Evolutionary conservation across 2,113 vertebrate genomes (phyloP), one percentile per base, ranked within the genome.

Genomic region (Bos taurus): DNA sequence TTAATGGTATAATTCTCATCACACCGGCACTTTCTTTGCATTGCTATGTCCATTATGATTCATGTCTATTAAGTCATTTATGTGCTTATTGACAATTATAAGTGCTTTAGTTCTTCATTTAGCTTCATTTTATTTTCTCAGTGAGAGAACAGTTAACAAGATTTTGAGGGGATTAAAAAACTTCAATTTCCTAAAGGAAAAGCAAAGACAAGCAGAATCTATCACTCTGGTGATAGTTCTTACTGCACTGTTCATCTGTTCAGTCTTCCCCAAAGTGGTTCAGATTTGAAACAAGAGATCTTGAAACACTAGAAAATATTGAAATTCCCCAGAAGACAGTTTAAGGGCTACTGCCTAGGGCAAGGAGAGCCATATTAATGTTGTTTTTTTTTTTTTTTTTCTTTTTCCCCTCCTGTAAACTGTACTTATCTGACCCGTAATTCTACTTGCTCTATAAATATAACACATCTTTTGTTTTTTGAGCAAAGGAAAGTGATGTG

Each of bases 401-500:
- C 23, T 48, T 17, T n/a, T 40, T 16, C 15, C 2, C 33, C 62
- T 90, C 40, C 5, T 87, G 14, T 30, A 94, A 97, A 91, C 83
- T 74, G 62, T 93, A 77, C 40, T 96, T 92, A 96, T 94, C 26
- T 96, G 87, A 95, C 84, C 87, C 80, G 95, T 94, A 96, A 96
- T 97, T 96, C 64, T 11, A 85, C 57, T 77, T 95, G 74, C 71
- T 95, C 25, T 94, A 48, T 95, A 97, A 96, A 94, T 92, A 82
- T 60, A 95, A 95, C 60, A 88, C 54, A 56, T 95, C 52, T 89
- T 97, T 97, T 78, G 21, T 83, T 86, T 93, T 71, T 50, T 19
- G 60, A 97, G 50, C 52, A 97, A 97, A 97, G 95, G 59, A 90
- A 96, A 96, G 71, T 82, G 43, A 92, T 98, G 23, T 86, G 57